phyloP scores from a whole-genome alignment of 1,140 invertebrate species.

The Drosophila kepulauana region DNA sequence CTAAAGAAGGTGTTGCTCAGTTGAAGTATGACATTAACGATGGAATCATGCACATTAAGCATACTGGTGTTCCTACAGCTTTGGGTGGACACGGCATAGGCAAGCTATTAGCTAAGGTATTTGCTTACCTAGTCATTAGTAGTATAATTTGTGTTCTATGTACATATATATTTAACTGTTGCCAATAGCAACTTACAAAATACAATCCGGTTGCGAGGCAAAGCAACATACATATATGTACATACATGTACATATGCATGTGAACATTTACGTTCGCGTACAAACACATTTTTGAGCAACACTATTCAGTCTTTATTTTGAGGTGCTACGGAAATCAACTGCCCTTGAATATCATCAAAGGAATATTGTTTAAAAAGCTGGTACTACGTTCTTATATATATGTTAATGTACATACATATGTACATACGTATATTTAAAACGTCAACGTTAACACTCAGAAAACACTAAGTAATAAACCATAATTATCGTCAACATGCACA shows the following conservation, averaged over 20 bases:
- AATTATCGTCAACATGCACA: too few relatives aligned
- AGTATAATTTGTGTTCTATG: too few relatives aligned
- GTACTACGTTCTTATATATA: too few relatives aligned
- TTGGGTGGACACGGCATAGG: conserved; percentile 40
- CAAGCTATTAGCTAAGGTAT: conserved; percentile 50
- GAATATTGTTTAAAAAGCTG: too few relatives aligned
- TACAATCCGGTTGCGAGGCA: conserved; percentile 33
- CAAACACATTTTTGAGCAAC: not conserved
- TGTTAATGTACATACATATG: too few relatives aligned
- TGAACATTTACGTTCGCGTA: not conserved
- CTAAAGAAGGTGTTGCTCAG: not conserved
- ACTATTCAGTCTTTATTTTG: not conserved
- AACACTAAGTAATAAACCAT: too few relatives aligned
- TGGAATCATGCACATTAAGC: conserved; percentile 36
- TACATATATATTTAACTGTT: too few relatives aligned
- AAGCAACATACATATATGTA: conserved; percentile 12
- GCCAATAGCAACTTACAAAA: not conserved
- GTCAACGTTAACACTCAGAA: too few relatives aligned
- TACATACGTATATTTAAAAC: too few relatives aligned
- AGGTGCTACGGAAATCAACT: too few relatives aligned
- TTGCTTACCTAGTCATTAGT: conserved; percentile 5
- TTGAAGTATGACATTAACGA: conserved; percentile 14
- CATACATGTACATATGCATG: not conserved
- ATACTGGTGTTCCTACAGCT: conserved; percentile 37
- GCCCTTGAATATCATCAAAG: too few relatives aligned